A percentile compares a stretch with the other conserved stretches of the same genome.
Conservation (phyloP, 2,888 invertebrate species). For the Meghimatium bilineatum region DNA sequence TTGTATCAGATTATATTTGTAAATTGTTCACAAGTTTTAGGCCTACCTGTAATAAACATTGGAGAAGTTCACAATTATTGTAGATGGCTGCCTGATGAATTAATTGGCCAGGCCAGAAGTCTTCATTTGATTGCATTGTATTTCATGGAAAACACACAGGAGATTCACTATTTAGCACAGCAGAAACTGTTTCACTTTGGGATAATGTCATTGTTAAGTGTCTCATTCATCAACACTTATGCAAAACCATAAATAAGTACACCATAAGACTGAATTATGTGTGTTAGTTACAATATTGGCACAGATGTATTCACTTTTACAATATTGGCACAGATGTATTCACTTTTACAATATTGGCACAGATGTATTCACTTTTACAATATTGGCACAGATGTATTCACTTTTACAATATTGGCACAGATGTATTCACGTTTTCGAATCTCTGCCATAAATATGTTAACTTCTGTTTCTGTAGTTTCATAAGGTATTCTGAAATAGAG, state of each 20-base stretch:
- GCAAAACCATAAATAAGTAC: not conserved
- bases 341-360: not conserved
- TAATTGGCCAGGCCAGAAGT: conserved; percentile 67
- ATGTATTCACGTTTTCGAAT: not conserved
- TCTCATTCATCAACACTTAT: not conserved
- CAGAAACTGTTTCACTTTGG: not conserved
- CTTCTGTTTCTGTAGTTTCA: not conserved
- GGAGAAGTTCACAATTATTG: conserved; percentile 71
- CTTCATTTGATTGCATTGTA: conserved; percentile 44
- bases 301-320: not conserved
- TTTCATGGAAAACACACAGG: not conserved
- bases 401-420: not conserved
- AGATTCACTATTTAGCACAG: not conserved
- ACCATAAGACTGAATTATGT: not conserved
- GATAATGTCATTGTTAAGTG: not conserved
- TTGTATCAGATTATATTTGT: no score
- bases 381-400: not conserved
- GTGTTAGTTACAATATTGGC: not conserved
- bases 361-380: not conserved
- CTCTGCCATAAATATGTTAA: not conserved
- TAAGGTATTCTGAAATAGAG: not conserved
- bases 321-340: not conserved
- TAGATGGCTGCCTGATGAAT: conserved; percentile 73
- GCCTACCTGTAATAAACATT: conserved; percentile 62
- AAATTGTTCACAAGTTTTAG: no score